Evolutionary conservation across 2,888 invertebrate species (phyloP).

Genomic region (Odontocerum albicorne): DNA sequence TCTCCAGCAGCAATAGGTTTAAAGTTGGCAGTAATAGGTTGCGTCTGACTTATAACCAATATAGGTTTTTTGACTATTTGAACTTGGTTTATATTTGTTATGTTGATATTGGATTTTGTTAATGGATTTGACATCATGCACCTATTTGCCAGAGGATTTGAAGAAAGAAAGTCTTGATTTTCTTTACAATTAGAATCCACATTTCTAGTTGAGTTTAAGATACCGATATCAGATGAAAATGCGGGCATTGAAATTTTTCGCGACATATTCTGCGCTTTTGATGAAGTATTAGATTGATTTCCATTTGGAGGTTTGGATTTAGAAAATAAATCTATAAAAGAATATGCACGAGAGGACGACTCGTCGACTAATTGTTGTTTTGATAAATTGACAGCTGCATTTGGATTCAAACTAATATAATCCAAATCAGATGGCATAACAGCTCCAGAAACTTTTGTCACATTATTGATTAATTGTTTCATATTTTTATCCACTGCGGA

Average conservation of each 20-base stretch:
- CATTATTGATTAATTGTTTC: slow-evolving; percentile 35
- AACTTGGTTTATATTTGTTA: slow-evolving; percentile 25
- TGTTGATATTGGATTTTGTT: slow-evolving; percentile 27
- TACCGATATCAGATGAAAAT: slow-evolving; percentile 9
- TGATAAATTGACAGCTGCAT: slow-evolving; percentile 17
- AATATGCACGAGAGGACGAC: background rate
- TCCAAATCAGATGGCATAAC: slow-evolving; percentile 14
- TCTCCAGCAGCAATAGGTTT: slow-evolving; percentile 38
- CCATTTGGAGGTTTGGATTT: slow-evolving; percentile 27
- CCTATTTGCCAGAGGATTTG: slow-evolving; percentile 54
- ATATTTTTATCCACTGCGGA: slow-evolving; percentile 29
- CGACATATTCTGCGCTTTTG: slow-evolving; percentile 29
- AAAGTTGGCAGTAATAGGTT: slow-evolving; percentile 40
- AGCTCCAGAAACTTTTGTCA: slow-evolving; percentile 27
- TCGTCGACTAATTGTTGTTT: slow-evolving; percentile 25
- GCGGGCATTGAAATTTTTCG: slow-evolving; percentile 26
- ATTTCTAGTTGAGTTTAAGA: slow-evolving; percentile 21
- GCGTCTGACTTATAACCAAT: slow-evolving; percentile 30
- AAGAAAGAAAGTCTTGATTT: slow-evolving; percentile 41
- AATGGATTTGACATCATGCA: slow-evolving; percentile 40
- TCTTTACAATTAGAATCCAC: slow-evolving; percentile 35
- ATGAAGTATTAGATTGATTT: slow-evolving; percentile 17
- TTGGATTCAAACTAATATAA: slow-evolving; percentile 32
- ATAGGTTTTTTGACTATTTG: slow-evolving; percentile 37
- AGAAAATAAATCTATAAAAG: slow-evolving; percentile 6